phyloP scores from a whole-genome alignment of 2,888 invertebrate genomes.

The Atrina japonica region DNA sequence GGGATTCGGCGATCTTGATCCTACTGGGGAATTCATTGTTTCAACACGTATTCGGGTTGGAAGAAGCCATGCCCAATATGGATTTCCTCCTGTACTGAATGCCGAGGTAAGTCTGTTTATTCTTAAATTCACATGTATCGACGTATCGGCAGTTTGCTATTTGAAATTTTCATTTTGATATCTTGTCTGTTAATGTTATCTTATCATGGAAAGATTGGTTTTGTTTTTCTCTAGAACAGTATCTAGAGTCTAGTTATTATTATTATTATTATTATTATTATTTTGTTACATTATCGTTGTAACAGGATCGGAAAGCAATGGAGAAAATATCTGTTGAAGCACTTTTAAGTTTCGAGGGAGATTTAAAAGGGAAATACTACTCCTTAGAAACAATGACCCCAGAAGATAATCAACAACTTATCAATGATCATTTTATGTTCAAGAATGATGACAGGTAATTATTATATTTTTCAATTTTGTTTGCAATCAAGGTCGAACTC shows the following conservation, averaged over 20 bases:
- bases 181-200: background rate
- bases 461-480: too few relatives aligned
- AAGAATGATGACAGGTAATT: constrained; percentile 68
- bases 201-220: background rate
- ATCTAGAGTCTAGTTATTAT: too few relatives aligned
- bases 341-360: constrained; percentile 63
- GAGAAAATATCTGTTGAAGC: constrained; percentile 60
- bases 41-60: constrained; percentile 75
- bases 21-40: constrained; percentile 88
- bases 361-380: constrained; percentile 78
- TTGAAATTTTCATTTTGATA: background rate
- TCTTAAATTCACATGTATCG: background rate
- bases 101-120: constrained; percentile 56
- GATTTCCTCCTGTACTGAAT: constrained; percentile 89
- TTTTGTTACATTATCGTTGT: too few relatives aligned
- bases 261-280: background rate
- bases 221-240: too few relatives aligned
- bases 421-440: constrained; percentile 74
- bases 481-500: too few relatives aligned
- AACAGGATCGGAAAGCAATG: constrained; percentile 68
- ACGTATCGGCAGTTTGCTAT: background rate
- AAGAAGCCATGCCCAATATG: constrained; percentile 70
- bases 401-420: constrained; percentile 65
- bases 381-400: constrained; percentile 75
- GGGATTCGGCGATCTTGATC: constrained; percentile 91